phyloP scores from a whole-genome alignment of 2,888 invertebrate species.

The Rambutsinella grinnellia region DNA sequence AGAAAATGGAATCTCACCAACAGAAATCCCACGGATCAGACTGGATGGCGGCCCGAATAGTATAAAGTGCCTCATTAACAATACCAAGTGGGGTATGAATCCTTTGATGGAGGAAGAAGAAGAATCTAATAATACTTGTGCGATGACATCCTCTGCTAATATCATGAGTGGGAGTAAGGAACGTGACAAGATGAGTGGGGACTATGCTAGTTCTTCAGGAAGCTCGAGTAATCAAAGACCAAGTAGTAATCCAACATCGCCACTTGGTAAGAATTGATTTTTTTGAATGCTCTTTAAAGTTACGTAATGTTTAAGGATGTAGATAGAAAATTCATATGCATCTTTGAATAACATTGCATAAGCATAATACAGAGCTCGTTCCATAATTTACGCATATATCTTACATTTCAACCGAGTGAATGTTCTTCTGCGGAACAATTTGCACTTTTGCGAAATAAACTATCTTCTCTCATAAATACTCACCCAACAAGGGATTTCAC shows the following conservation, averaged over 20 bases:
- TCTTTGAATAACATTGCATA: too few relatives aligned
- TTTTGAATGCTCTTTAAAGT: too few relatives aligned
- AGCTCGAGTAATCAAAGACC: constrained; percentile 57
- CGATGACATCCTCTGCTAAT: constrained; percentile 16
- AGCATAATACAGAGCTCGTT: too few relatives aligned
- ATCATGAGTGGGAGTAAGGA: constrained; percentile 32
- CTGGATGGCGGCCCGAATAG: constrained; percentile 65
- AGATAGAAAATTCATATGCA: too few relatives aligned
- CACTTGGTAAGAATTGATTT: constrained; percentile 60
- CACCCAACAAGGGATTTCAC: too few relatives aligned
- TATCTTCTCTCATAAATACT: too few relatives aligned
- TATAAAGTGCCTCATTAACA: constrained; percentile 66
- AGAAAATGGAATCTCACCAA: constrained; percentile 63
- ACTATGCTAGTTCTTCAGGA: constrained; percentile 48
- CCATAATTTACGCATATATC: too few relatives aligned
- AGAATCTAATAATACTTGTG: constrained; percentile 35
- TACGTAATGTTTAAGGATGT: too few relatives aligned
- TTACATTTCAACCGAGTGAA: too few relatives aligned
- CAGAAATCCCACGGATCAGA: constrained; percentile 64
- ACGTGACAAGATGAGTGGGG: constrained; percentile 50
- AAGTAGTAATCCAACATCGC: constrained; percentile 59
- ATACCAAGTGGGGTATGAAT: constrained; percentile 66
- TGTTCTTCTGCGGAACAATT: too few relatives aligned
- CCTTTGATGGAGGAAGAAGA: constrained; percentile 66
- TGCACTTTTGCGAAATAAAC: too few relatives aligned